Evolutionary conservation across 2,113 vertebrate genomes (phyloP), one percentile per base, ranked within the genome.

Genomic region (Polypterus bichir): DNA sequence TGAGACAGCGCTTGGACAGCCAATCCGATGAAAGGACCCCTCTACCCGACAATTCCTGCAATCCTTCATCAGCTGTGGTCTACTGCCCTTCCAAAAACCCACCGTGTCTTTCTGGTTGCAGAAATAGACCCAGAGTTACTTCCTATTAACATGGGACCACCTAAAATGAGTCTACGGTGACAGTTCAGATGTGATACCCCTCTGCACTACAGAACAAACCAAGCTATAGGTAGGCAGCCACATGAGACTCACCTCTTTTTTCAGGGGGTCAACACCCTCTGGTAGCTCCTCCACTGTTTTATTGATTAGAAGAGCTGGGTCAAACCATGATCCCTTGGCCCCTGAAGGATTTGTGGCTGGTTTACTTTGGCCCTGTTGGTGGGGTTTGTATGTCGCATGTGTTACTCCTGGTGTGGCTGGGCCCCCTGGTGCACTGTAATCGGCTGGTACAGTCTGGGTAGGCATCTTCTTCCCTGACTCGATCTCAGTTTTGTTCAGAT

Each of bases 241-340:
- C 3, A 6, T 56, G 57, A 47, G 49, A 7, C 71, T 68, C 66
- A 93, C 92, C 89, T 95, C 91, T 73, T 79, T 88, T 62, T 71
- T 86, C 51, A 69, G 64, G 60, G 91, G 85, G 69, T 94, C 84
- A 74, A 88, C 86, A 1, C 84, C 88, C 4, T 78, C 67, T 0
- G 89, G 90, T 27, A 91, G 84, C 4, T 94, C 86, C 9, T 74
- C 77, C 7, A 83, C 57, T 0, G 70, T 56, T 67, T 80, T 89
- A 76, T 88, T 79, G 59, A 88, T 52, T 9, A 91, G 74, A 59
- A 83, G 65, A 47, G 72, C 75, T 7, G 73, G 83, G 67, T 63
- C 74, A 76, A 69, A 6, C 47, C 4, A 53, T 49, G 57, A 56
- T 1, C 2, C 58, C 68, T 1, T 67, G 62, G 1, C 70, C 62